Percentiles rank a stretch among this genome's conserved stretches.
phyloP scores from a whole-genome alignment of 1,140 invertebrate genomes.

The Lucilia cuprina region DNA sequence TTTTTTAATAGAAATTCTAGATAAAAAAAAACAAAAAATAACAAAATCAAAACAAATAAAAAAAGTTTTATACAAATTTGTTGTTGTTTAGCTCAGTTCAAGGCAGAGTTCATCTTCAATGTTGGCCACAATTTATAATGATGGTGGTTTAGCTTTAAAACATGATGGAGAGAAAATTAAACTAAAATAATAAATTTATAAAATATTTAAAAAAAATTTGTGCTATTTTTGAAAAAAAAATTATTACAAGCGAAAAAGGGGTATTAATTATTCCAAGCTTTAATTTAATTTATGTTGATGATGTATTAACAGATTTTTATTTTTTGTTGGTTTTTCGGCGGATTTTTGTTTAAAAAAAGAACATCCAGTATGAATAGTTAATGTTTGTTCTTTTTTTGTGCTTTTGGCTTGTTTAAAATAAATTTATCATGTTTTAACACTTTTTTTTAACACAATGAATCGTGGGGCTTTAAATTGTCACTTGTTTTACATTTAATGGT shows the following conservation, averaged over 20 bases:
- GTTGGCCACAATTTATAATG: background rate
- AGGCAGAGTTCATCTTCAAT: conserved; percentile 14
- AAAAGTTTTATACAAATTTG: background rate
- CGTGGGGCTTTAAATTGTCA: background rate
- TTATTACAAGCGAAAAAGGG: too few relatives aligned
- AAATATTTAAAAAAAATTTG: background rate
- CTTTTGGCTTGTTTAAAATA: background rate
- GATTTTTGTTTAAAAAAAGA: too few relatives aligned
- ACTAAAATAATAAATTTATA: too few relatives aligned
- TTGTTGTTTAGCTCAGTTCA: background rate
- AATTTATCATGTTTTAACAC: conserved; percentile 15
- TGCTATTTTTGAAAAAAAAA: background rate
- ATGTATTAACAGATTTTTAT: background rate
- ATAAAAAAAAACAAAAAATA: too few relatives aligned
- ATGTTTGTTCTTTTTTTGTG: background rate
- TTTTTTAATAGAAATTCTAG: too few relatives aligned
- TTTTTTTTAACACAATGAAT: background rate
- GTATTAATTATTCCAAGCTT: background rate
- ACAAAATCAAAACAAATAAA: background rate
- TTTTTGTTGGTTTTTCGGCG: background rate
- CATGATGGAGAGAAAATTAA: too few relatives aligned
- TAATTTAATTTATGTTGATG: background rate
- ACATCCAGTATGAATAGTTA: too few relatives aligned
- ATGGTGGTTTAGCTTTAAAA: too few relatives aligned
- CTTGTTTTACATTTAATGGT: background rate